Evolutionary conservation across 2,113 vertebrate genomes (phyloP).

Genomic region (Recurvirostra avosetta): DNA sequence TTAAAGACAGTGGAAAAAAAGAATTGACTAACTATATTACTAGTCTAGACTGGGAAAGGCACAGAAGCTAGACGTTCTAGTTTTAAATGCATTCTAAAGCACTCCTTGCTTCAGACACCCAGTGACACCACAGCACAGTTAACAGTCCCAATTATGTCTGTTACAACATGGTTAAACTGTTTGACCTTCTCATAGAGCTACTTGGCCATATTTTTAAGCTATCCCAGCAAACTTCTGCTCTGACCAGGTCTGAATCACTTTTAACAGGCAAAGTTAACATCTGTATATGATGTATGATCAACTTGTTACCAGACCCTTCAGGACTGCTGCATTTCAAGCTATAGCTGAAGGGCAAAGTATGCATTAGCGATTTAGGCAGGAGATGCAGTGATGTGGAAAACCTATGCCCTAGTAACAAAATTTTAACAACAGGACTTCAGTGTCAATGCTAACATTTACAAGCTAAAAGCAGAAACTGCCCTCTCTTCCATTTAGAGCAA

Average conservation of each 20-base stretch:
- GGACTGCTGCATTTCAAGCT: background rate
- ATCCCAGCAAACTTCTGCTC: background rate
- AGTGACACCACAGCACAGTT: background rate
- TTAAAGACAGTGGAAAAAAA: background rate
- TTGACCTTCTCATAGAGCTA: background rate
- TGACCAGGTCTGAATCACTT: background rate
- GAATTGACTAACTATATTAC: background rate
- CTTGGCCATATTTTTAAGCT: background rate
- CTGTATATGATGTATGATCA: background rate
- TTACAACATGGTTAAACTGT: background rate
- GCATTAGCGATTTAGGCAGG: background rate
- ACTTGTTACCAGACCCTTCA: background rate
- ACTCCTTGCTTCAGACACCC: background rate
- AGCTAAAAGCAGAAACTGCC: background rate
- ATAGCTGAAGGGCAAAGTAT: slow-evolving; percentile 20
- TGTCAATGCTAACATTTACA: background rate
- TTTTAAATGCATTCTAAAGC: background rate
- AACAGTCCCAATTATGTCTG: background rate
- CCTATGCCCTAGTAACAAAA: background rate
- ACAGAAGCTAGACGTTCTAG: background rate
- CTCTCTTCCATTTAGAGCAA: background rate
- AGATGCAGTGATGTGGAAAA: background rate
- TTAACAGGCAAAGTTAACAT: background rate
- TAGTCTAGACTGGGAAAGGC: background rate
- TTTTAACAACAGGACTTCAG: background rate